These are phyloP conservation scores for Epirrhoe tristata DNA, from an alignment of 2,888 invertebrate genomes.

Conservation along the genomic window DNA sequence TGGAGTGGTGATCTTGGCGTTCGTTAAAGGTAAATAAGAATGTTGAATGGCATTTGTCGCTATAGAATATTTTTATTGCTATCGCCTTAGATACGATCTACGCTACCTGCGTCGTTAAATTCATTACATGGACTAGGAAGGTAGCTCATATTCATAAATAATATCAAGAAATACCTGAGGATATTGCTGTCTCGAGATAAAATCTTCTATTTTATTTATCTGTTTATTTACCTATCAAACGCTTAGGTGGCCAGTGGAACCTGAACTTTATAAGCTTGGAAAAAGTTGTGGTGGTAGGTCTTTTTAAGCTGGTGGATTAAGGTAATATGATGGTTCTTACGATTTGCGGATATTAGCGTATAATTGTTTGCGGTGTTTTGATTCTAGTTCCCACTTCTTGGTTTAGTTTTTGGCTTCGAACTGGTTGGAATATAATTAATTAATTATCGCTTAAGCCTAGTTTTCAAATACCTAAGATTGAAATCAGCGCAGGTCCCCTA, in stretches of 20 bases:
- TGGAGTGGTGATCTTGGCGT: no score
- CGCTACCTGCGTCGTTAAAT: constrained; percentile 2
- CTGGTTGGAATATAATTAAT: neutral
- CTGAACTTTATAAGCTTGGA: constrained; percentile 19
- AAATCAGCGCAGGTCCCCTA: neutral
- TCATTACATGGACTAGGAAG: constrained; percentile 16
- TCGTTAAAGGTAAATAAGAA: no score
- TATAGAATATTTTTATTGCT: neutral
- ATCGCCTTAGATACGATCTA: neutral
- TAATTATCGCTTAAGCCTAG: neutral
- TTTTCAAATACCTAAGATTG: neutral
- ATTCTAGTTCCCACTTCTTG: neutral
- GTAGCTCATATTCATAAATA: constrained; percentile 33
- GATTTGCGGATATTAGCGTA: constrained; percentile 60
- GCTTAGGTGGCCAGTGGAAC: constrained; percentile 31
- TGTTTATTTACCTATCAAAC: constrained; percentile 43
- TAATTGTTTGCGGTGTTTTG: constrained; percentile 55
- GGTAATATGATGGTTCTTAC: constrained; percentile 39
- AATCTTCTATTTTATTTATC: constrained; percentile 52
- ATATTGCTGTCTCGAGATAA: constrained; percentile 44
- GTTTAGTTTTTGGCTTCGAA: neutral
- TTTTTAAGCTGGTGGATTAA: constrained; percentile 35
- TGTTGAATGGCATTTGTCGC: no score
- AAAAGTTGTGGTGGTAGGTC: neutral
- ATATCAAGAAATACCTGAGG: constrained; percentile 38